These are phyloP conservation scores for Coelopa frigida DNA, from an alignment of 1,140 invertebrate species.

Conservation along the genomic window DNA sequence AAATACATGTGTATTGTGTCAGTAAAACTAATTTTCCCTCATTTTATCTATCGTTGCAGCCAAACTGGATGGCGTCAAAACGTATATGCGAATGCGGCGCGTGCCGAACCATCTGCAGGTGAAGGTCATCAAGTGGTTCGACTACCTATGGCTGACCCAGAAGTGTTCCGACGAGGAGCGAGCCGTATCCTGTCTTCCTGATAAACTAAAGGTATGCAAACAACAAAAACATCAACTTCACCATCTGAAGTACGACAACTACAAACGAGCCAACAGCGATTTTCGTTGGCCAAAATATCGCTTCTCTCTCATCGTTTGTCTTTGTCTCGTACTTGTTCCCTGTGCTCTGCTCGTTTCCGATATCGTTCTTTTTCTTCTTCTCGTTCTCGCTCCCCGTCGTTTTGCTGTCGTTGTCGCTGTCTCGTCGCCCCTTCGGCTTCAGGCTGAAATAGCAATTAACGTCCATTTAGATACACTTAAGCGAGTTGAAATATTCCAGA, in stretches of 20 bases:
- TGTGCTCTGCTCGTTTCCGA: neutral
- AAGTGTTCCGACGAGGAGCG: slow-evolving; percentile 97
- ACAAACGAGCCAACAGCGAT: neutral
- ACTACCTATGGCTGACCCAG: slow-evolving; percentile 97
- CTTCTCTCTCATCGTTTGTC: neutral
- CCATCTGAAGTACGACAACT: neutral
- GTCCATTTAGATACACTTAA: slow-evolving; percentile 97
- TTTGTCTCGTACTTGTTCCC: neutral
- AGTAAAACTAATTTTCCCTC: neutral
- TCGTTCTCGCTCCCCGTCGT: neutral
- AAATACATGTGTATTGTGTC: neutral
- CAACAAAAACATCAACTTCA: slow-evolving; percentile 17
- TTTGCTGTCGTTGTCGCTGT: neutral
- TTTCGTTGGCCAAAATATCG: neutral
- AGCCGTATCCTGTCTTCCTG: slow-evolving; percentile 88
- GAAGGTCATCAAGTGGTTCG: slow-evolving; percentile 99
- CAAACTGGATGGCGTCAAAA: slow-evolving; percentile 96
- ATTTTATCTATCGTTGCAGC: slow-evolving; percentile 57
- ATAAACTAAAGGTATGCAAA: slow-evolving; percentile 89
- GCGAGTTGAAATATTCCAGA: slow-evolving; percentile 98
- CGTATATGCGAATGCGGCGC: slow-evolving; percentile 93
- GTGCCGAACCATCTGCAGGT: slow-evolving; percentile 93
- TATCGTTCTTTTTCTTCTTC: neutral
- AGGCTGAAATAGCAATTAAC: slow-evolving; percentile 96
- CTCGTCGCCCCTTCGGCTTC: slow-evolving; percentile 6